phyloP scores from a whole-genome alignment of 2,888 invertebrate species.

The Tipula unca region DNA sequence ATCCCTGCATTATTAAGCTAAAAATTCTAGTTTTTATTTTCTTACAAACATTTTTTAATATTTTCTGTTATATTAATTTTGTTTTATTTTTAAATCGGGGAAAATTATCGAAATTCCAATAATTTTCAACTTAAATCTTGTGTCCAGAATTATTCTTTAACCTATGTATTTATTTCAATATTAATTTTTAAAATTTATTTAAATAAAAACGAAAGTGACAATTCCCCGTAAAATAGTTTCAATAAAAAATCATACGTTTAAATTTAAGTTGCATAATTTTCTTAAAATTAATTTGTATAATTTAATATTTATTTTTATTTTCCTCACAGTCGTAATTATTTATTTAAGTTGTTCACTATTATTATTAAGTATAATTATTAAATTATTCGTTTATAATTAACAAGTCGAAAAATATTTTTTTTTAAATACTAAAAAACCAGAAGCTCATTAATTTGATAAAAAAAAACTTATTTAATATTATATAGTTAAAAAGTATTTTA shows the following conservation, averaged over 20 bases:
- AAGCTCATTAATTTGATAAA: background rate
- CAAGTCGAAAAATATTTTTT: background rate
- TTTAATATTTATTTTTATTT: background rate
- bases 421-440: background rate
- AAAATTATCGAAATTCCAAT: background rate
- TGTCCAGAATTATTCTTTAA: background rate
- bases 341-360: background rate
- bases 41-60: background rate
- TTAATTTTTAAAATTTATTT: background rate
- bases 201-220: background rate
- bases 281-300: background rate
- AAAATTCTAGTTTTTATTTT: background rate
- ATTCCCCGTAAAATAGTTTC: background rate
- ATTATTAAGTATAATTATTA: background rate
- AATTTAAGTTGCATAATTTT: background rate
- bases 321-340: background rate
- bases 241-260: background rate
- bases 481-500: conserved; percentile 14
- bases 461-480: background rate
- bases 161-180: too few species aligned
- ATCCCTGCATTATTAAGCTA: background rate
- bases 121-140: background rate
- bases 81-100: background rate
- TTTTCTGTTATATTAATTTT: background rate
- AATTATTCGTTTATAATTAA: background rate